These are phyloP conservation scores for Hucho hucho DNA, from an alignment of 2,113 vertebrate species.

Conservation along the genomic window DNA sequence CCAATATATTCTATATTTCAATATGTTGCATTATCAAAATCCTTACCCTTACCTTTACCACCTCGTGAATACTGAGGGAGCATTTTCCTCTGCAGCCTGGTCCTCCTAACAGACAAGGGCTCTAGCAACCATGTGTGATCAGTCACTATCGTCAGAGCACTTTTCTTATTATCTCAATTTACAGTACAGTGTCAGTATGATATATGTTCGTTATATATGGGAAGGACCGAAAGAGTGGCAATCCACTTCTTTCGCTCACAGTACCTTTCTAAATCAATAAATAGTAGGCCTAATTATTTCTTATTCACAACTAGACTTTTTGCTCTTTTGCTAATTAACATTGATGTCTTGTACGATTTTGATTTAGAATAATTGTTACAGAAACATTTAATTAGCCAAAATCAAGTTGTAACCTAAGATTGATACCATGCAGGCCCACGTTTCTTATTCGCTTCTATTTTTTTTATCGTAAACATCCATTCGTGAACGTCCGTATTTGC, in stretches of 20 bases:
- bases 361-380: no score
- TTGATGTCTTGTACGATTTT: no score
- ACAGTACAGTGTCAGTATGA: slow-evolving; percentile 70
- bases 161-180: slow-evolving; percentile 71
- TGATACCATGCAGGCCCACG: no score
- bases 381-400: no score
- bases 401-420: no score
- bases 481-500: no score
- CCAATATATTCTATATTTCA: no score
- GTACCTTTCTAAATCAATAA: neutral
- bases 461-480: no score
- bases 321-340: neutral
- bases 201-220: slow-evolving; percentile 42
- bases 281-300: neutral
- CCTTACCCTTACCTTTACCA: no score
- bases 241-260: neutral
- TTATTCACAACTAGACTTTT: neutral
- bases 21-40: no score
- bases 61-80: slow-evolving; percentile 1
- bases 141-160: slow-evolving; percentile 61
- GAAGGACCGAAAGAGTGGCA: neutral
- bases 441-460: no score
- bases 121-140: slow-evolving; percentile 60
- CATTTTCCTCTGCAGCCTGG: slow-evolving; percentile 26
- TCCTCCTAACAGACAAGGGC: slow-evolving; percentile 48